phyloP scores from a whole-genome alignment of 2,113 vertebrate genomes.

The Pogonocichla stellata region DNA sequence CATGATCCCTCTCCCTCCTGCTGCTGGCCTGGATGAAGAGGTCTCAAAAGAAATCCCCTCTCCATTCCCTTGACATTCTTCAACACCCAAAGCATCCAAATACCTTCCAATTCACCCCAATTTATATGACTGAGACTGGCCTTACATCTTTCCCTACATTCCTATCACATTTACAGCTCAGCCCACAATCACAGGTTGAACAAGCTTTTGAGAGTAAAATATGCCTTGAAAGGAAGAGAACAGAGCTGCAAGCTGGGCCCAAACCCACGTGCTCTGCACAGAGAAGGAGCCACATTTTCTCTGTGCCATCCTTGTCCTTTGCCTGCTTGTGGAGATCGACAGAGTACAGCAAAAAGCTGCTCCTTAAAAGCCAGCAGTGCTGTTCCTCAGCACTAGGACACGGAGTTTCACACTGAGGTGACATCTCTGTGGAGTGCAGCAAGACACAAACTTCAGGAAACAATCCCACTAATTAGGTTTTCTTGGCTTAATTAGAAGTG shows the following conservation, averaged over 20 bases:
- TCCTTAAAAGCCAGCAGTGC: background rate
- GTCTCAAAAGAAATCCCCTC: background rate
- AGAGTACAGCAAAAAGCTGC: background rate
- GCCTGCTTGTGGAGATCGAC: background rate
- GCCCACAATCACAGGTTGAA: background rate
- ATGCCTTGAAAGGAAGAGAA: background rate
- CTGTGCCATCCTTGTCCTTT: background rate
- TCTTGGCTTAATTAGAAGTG: conserved; percentile 47
- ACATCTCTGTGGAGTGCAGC: background rate
- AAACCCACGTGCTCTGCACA: accelerated
- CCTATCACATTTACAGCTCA: background rate
- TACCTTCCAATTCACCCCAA: background rate
- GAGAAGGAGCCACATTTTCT: background rate
- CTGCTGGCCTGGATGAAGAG: background rate
- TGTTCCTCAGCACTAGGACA: background rate
- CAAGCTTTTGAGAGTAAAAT: background rate
- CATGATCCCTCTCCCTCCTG: background rate
- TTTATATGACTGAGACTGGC: background rate
- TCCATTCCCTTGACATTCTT: background rate
- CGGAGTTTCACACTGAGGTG: background rate
- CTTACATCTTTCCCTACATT: background rate
- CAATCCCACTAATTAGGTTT: conserved; percentile 38
- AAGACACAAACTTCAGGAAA: conserved; percentile 38
- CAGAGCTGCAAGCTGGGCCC: background rate
- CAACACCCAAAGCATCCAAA: background rate